Percentiles rank a stretch among this genome's conserved stretches.
Evolutionary conservation across 1,140 invertebrate species (phyloP).

Genomic region (Trichonephila clavata): DNA sequence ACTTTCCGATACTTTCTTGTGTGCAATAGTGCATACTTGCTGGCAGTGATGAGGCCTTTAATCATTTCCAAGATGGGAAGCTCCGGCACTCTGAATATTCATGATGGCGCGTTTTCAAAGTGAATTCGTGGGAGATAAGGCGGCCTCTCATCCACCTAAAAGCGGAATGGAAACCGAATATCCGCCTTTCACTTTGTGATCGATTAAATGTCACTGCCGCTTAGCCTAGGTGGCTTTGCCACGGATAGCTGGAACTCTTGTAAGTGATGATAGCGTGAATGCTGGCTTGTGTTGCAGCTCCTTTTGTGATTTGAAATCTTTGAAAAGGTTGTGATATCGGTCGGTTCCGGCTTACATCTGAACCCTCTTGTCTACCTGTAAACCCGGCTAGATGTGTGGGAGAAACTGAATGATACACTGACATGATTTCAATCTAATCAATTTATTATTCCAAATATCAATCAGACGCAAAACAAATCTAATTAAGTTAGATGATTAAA

Average conservation of each 20-base stretch:
- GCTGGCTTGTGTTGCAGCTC: neutral
- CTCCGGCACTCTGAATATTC: neutral
- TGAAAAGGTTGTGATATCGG: no score
- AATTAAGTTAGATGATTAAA: no score
- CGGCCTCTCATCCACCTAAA: no score
- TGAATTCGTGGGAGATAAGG: slow-evolving; percentile 17
- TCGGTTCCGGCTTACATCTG: no score
- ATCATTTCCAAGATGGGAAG: neutral
- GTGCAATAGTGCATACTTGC: neutral
- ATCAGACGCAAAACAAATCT: no score
- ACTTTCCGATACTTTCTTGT: neutral
- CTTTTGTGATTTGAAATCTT: neutral
- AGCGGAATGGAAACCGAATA: neutral
- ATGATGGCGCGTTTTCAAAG: neutral
- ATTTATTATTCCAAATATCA: no score
- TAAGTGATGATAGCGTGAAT: neutral
- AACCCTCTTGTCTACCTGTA: no score
- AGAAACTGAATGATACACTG: no score
- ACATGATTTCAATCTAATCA: no score
- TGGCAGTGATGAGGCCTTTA: neutral
- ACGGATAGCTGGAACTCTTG: neutral
- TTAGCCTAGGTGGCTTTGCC: neutral
- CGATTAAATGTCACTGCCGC: neutral
- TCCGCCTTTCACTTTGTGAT: neutral
- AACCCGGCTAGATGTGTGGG: no score